Base-by-base conservation (phyloP, 92 coral and sea anemone species). In the Galaxea fascicularis region DNA sequence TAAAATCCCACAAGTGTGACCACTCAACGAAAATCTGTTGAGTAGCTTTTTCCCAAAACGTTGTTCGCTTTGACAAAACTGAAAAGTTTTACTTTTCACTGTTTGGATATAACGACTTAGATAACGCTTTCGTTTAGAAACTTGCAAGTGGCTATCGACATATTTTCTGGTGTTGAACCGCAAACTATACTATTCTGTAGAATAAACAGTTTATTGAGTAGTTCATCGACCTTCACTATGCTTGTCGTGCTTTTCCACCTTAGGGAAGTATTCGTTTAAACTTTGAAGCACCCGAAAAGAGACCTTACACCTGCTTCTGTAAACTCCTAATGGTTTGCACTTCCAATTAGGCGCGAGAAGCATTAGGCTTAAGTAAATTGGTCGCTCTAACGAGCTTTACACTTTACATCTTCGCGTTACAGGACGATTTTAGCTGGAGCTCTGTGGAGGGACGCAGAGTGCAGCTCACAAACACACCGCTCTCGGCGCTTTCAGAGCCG, bases 351-450 rank as follows among this genome's bases (percentile, higher is more conserved):
- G 45, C 52, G 84, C 79, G 71, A 41, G 73, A 91, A 90, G 96
- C 88, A 87, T 74, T 73, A 56, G 57, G 88, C 74, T 52, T 53
- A 30, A 26, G 52, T 12, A 51, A 66, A 72, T 28, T 65, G 24
- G 31, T 71, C 71, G 63, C 29, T 52, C 72, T 78, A 85, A 85
- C 83, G 64, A 85, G 64, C 63, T 65, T 60, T 41, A 39, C 71
- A 47, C 30, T 54, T 77, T 60, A 21, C 90, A 71, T 57, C 26
- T 86, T 54, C 53, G 35, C 78, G 52, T 82, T 87, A 28, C 88
- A 97, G 99, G 98, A 90, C 17, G 87, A 97, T 60, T 97, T 85
- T 65, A 89, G 86, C 56, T 97, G 99, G 99, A 86, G 89, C 47
- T 95, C 98, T 28, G 95, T 89, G 45, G 97, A 95, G 17, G 98